Percentiles rank a stretch among this genome's conserved stretches.
These are phyloP conservation scores for Leucopsar rothschildi DNA, from an alignment of 2,113 vertebrate species.

Conservation along the genomic window DNA sequence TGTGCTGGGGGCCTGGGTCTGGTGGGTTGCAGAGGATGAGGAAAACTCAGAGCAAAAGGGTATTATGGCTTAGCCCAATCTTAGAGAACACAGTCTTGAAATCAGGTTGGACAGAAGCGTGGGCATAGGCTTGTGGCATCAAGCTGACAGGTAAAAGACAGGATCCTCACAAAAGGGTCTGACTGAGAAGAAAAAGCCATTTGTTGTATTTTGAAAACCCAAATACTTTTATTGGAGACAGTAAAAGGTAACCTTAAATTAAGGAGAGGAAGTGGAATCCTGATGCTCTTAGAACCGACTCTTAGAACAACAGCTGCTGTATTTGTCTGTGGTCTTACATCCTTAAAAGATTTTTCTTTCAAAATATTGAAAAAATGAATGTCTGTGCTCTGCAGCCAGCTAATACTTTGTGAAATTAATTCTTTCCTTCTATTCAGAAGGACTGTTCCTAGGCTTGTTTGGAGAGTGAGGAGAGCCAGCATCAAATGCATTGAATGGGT, in stretches of 20 bases:
- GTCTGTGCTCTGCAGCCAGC: neutral
- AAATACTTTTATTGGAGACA: neutral
- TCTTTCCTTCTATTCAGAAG: conserved; percentile 36
- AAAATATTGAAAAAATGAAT: conserved; percentile 19
- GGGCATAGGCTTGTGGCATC: neutral
- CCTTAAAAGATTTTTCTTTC: conserved; percentile 28
- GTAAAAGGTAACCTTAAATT: neutral
- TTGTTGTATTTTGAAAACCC: neutral
- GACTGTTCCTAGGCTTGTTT: conserved; percentile 29
- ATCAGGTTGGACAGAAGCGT: neutral
- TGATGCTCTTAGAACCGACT: neutral
- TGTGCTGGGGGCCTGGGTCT: neutral
- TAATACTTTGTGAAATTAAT: conserved; percentile 46
- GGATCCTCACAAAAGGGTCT: neutral
- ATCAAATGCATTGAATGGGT: conserved; percentile 17
- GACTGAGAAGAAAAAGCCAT: neutral
- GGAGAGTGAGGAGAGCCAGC: conserved; percentile 23
- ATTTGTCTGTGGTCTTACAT: neutral
- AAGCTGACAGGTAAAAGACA: neutral
- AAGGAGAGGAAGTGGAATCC: neutral
- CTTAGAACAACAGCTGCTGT: neutral
- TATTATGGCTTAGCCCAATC: neutral
- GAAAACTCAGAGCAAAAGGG: neutral
- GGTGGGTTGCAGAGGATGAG: neutral
- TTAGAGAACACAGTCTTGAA: neutral